phyloP scores from a whole-genome alignment of 2,888 invertebrate species.

The Orthosia gracilis region DNA sequence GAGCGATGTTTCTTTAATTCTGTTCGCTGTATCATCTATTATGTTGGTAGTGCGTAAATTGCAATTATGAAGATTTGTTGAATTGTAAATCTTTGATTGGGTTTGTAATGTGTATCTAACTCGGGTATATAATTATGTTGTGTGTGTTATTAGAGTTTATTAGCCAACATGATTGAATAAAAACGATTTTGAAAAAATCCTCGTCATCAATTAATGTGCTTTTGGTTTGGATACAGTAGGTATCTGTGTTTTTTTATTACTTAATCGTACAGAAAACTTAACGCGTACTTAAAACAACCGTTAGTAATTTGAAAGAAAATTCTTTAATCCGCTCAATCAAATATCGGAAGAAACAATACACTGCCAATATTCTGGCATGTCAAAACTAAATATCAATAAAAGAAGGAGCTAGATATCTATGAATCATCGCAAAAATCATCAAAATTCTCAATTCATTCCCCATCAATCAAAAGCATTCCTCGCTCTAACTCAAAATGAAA shows the following conservation, averaged over 20 bases:
- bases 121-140: slow-evolving; percentile 27
- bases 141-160: slow-evolving; percentile 32
- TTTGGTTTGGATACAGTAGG: not conserved
- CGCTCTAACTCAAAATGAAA: slow-evolving; percentile 69
- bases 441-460: slow-evolving; percentile 7
- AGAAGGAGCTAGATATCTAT: not conserved
- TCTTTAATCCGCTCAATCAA: slow-evolving; percentile 20
- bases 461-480: slow-evolving; percentile 51
- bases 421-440: slow-evolving; percentile 19
- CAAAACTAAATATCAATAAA: not conserved
- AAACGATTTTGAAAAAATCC: not conserved
- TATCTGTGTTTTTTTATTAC: no score
- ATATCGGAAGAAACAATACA: not conserved
- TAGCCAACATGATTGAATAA: slow-evolving; percentile 8
- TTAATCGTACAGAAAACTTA: no score
- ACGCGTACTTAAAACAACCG: no score
- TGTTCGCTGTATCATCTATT: slow-evolving; percentile 63
- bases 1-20: slow-evolving; percentile 62
- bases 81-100: slow-evolving; percentile 35
- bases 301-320: no score
- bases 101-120: slow-evolving; percentile 36
- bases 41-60: slow-evolving; percentile 59
- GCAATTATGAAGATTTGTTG: slow-evolving; percentile 48
- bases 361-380: not conserved
- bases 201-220: not conserved